Percentiles rank a stretch among this genome's conserved stretches.
These are phyloP conservation scores for Macrosoma leucophasiata DNA, from an alignment of 2,888 invertebrate species.

Conservation along the genomic window DNA sequence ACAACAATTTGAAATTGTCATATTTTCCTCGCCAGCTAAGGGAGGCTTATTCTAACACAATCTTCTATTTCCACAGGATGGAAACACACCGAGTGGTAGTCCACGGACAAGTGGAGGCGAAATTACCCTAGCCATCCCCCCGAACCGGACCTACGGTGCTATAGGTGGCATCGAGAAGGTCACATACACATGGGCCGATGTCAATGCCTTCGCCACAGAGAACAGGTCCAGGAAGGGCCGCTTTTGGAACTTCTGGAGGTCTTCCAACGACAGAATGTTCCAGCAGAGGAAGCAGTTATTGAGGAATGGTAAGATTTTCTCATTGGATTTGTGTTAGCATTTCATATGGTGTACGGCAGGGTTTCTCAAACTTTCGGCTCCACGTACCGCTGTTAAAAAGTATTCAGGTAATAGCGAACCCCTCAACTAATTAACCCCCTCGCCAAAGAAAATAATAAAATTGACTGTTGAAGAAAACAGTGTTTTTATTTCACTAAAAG, in stretches of 20 bases:
- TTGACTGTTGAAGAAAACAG: no score
- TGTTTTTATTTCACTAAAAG: no score
- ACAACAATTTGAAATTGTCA: no score
- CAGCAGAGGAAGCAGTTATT: conserved; percentile 81
- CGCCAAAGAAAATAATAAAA: no score
- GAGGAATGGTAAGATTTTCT: conserved; percentile 77
- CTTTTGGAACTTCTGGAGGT: conserved; percentile 65
- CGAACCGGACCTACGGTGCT: conserved; percentile 53
- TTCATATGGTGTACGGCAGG: no score
- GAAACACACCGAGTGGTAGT: conserved; percentile 41
- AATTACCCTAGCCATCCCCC: conserved; percentile 45
- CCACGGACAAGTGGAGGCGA: conserved; percentile 51
- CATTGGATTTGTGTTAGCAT: not conserved
- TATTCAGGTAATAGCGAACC: no score
- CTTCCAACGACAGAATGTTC: conserved; percentile 51
- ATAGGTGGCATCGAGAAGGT: conserved; percentile 68
- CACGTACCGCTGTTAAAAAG: no score
- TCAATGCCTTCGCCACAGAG: conserved; percentile 83
- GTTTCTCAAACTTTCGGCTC: no score
- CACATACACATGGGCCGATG: conserved; percentile 86
- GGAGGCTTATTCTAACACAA: no score
- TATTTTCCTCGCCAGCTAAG: no score
- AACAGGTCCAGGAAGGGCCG: conserved; percentile 59
- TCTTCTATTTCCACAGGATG: no score
- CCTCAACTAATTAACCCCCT: no score